Evolutionary conservation across 1,140 invertebrate genomes (phyloP), one percentile per base, ranked within the genome.

Genomic region (Orussus abietinus): DNA sequence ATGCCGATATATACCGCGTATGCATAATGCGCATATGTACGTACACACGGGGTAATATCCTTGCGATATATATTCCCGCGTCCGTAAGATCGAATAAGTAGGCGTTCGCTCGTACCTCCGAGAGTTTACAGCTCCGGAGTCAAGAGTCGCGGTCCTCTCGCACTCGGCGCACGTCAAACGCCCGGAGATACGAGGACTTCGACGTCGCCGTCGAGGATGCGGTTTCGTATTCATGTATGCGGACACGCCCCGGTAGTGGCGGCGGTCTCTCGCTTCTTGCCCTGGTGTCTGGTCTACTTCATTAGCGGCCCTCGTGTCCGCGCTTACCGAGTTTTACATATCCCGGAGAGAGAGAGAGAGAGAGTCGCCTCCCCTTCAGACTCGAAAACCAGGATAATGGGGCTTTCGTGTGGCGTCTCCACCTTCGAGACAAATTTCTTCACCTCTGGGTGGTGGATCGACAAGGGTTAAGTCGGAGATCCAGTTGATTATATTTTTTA

Each of bases 201-300:
- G n/a, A n/a, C n/a, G n/a, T n/a, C n/a, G n/a, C n/a, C n/a, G n/a
- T n/a, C n/a, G n/a, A n/a, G n/a, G n/a, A 25, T 25, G 22, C 35
- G 44, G 59, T 59, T 59, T 57, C 47, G 49, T 64, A 64, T 62
- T 64, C 61, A 64, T 64, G 35, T 59, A 64, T 64, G 49, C 61
- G 29, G 50, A 55, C 61, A 62, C 61, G 57, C 61, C 61, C 55
- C 57, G 48, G 50, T 59, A 57, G 57, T 60, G 48, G 47, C 44
- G 38, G 31, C 38, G 21, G 31, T 45, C 42, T 29, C 14, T 38
- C 20, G 43, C 43, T 58, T 54, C 51, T 59, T 58, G 55, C 43
- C 35, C 49, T 11, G 41, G 10, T 12, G 55, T 62, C 57, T 62
- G 48, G 53, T 62, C 56, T 59, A 49, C 60, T 62, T 62, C 60